Conservation (phyloP, 2,888 invertebrate genomes). For the Neoaliturus tenellus region DNA sequence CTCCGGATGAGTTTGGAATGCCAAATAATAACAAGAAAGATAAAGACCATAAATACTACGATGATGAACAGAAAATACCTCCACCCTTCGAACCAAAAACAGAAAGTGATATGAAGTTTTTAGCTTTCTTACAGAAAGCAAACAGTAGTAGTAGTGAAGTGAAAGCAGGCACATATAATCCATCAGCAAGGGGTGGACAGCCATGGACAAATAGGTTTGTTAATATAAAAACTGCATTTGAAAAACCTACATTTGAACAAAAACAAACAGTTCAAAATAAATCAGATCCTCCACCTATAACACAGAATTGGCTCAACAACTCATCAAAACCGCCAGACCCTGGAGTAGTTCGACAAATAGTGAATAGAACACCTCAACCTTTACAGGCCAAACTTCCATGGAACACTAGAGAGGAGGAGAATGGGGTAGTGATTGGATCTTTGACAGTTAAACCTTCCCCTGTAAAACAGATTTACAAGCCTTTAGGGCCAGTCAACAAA, state of each 20-base stretch:
- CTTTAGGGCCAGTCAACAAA: slow-evolving; percentile 68
- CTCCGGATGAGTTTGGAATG: slow-evolving; percentile 74
- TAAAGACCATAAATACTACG: slow-evolving; percentile 62
- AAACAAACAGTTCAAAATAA: slow-evolving; percentile 65
- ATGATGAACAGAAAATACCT: slow-evolving; percentile 72
- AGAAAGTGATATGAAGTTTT: slow-evolving; percentile 89
- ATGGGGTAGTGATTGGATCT: slow-evolving; percentile 72
- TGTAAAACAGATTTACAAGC: neutral
- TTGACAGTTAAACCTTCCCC: slow-evolving; percentile 69
- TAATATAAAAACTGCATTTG: slow-evolving; percentile 89
- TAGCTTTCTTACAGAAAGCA: slow-evolving; percentile 88
- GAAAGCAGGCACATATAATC: slow-evolving; percentile 70
- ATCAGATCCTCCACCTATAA: slow-evolving; percentile 49
- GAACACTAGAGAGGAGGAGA: slow-evolving; percentile 71
- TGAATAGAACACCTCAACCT: slow-evolving; percentile 57
- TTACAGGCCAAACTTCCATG: slow-evolving; percentile 70
- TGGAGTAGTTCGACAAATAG: slow-evolving; percentile 40
- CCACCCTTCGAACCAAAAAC: slow-evolving; percentile 88
- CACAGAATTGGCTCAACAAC: slow-evolving; percentile 39
- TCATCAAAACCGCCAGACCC: slow-evolving; percentile 6
- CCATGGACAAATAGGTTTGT: slow-evolving; percentile 92
- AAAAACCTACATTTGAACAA: slow-evolving; percentile 72
- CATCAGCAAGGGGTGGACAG: slow-evolving; percentile 72
- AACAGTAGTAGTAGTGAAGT: slow-evolving; percentile 72
- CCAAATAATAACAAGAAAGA: slow-evolving; percentile 55